These are phyloP conservation scores for Atta colombica DNA, from an alignment of 1,140 invertebrate genomes.

Conservation along the genomic window DNA sequence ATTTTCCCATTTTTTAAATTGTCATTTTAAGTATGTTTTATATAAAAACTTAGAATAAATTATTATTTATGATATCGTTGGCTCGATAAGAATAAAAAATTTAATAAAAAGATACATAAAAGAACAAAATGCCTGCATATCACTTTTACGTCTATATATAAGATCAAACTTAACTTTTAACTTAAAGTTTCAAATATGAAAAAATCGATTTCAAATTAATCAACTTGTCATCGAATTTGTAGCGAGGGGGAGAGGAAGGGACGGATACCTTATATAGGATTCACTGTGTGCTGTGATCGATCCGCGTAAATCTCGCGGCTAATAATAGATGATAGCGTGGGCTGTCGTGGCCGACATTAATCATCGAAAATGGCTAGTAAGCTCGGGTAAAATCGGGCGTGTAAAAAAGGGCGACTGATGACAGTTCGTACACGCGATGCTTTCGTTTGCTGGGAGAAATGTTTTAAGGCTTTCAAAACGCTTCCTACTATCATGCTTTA, in stretches of 20 bases:
- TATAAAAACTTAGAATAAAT: too few relatives aligned
- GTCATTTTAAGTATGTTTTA: too few relatives aligned
- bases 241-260: neutral
- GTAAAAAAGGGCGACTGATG: conserved; percentile 49
- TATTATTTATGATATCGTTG: too few relatives aligned
- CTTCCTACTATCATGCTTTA: conserved; percentile 20
- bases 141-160: too few relatives aligned
- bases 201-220: conserved; percentile 49
- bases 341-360: conserved; percentile 54
- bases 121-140: too few relatives aligned
- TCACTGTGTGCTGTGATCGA: conserved; percentile 37
- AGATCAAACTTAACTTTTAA: neutral
- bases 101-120: too few relatives aligned
- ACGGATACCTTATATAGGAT: conserved; percentile 15
- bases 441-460: conserved; percentile 27
- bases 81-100: too few relatives aligned
- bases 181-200: conserved; percentile 17
- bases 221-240: conserved; percentile 7
- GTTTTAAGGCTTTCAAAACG: conserved; percentile 18
- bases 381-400: conserved; percentile 24
- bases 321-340: conserved; percentile 64
- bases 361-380: conserved; percentile 53
- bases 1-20: too few relatives aligned
- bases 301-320: conserved; percentile 56
- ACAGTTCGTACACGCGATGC: conserved; percentile 55